Evolutionary conservation across 2,888 invertebrate species (phyloP).

Genomic region (Drosophila lacicola): DNA sequence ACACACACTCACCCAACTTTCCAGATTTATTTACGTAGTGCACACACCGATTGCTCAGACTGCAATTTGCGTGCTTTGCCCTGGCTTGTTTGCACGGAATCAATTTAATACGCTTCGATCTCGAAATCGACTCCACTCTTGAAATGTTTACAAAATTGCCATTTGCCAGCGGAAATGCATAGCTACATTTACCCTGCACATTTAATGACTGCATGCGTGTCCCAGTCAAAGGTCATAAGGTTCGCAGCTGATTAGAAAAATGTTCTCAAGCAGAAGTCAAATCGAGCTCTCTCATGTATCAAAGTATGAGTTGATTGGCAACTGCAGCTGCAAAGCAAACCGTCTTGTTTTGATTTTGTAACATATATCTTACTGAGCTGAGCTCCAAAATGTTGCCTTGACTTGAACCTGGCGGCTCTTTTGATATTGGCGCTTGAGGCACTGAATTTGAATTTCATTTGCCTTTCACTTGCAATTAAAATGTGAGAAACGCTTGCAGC

Average conservation of each 20-base stretch:
- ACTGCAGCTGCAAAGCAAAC: too few relatives aligned
- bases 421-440: too few relatives aligned
- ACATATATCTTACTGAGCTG: too few relatives aligned
- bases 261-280: not conserved
- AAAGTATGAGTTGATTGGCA: too few relatives aligned
- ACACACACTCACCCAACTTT: not conserved
- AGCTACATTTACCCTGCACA: constrained; percentile 48
- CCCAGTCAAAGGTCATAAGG: not conserved
- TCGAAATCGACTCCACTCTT: constrained; percentile 36
- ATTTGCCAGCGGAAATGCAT: constrained; percentile 59
- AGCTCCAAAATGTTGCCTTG: too few relatives aligned
- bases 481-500: too few relatives aligned
- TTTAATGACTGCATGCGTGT: constrained; percentile 10
- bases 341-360: too few relatives aligned
- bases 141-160: constrained; percentile 51
- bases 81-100: constrained; percentile 48
- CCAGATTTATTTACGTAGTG: not conserved
- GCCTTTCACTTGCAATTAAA: too few relatives aligned
- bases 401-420: too few relatives aligned
- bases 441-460: too few relatives aligned
- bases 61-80: constrained; percentile 32
- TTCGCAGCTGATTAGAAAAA: not conserved
- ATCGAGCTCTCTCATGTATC: too few relatives aligned
- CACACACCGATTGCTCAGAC: constrained; percentile 11
- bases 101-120: constrained; percentile 49